Evolutionary conservation across 2,113 vertebrate genomes (phyloP).

Genomic region (Arizona elegans): DNA sequence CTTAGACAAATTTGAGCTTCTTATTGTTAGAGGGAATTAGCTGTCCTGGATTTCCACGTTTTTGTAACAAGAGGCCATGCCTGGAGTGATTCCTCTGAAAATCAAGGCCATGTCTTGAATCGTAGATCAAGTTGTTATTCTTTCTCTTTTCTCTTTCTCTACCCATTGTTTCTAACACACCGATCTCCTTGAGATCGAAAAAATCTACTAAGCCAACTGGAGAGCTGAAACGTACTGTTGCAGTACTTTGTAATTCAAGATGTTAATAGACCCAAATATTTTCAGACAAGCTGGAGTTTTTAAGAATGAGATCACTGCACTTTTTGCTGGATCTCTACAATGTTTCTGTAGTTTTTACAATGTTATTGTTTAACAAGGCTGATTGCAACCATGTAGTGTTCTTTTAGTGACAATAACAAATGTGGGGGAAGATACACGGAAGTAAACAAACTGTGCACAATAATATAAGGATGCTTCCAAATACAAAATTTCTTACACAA

Average conservation of each 20-base stretch:
- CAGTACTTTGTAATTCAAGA: slow-evolving; percentile 29
- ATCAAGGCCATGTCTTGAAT: background rate
- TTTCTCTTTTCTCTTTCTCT: slow-evolving; percentile 6
- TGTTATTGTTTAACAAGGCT: slow-evolving; percentile 49
- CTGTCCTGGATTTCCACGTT: slow-evolving; percentile 15
- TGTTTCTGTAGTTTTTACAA: slow-evolving; percentile 22
- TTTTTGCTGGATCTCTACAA: slow-evolving; percentile 26
- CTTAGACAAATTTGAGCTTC: background rate
- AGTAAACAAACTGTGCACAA: background rate
- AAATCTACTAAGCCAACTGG: background rate
- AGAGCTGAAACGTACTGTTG: slow-evolving; percentile 28
- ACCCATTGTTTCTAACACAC: slow-evolving; percentile 9
- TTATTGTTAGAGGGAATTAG: background rate
- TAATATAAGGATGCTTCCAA: background rate
- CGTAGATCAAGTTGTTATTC: background rate
- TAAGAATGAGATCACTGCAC: slow-evolving; percentile 17
- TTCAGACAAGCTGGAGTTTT: slow-evolving; percentile 23
- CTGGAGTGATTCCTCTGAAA: background rate
- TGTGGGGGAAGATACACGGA: background rate
- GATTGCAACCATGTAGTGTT: slow-evolving; percentile 50
- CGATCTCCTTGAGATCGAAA: background rate
- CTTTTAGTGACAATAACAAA: slow-evolving; percentile 52
- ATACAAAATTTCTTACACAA: background rate
- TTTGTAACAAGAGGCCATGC: background rate
- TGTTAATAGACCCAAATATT: slow-evolving; percentile 16